Evolutionary conservation across 2,888 invertebrate species (phyloP).

Genomic region (Brachyopa scutellaris): DNA sequence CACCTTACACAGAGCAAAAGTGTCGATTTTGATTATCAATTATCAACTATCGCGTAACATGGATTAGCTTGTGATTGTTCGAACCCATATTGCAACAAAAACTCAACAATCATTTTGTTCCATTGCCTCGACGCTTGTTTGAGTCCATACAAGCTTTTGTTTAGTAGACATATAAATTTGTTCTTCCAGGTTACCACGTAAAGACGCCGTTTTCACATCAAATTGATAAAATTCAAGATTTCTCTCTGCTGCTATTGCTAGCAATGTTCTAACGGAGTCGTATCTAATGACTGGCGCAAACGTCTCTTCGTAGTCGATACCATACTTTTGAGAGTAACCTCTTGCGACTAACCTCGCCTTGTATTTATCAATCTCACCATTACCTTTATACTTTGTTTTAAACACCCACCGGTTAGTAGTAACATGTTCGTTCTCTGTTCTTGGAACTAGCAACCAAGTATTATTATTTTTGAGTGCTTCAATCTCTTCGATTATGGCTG

Average conservation of each 20-base stretch:
- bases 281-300: conserved; percentile 69
- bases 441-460: no score
- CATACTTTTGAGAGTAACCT: conserved; percentile 66
- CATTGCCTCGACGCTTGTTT: conserved; percentile 39
- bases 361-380: conserved; percentile 42
- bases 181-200: conserved; percentile 63
- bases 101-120: conserved; percentile 44
- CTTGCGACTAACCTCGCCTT: conserved; percentile 61
- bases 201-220: conserved; percentile 72
- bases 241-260: conserved; percentile 59
- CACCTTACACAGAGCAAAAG: conserved; percentile 74
- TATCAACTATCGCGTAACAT: conserved; percentile 23
- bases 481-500: no score
- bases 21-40: no score
- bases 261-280: conserved; percentile 52
- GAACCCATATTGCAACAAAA: conserved; percentile 34
- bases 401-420: conserved; percentile 31
- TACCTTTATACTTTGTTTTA: conserved; percentile 24
- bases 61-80: conserved; percentile 50
- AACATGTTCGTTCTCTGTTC: conserved; percentile 15
- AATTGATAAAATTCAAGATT: conserved; percentile 57
- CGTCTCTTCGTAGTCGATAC: conserved; percentile 71
- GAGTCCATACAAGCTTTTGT: conserved; percentile 67
- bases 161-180: conserved; percentile 52
- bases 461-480: no score